Evolutionary conservation across 2,797 vertebrate species (phyloP).

Genomic region (Clarias pachynema): DNA sequence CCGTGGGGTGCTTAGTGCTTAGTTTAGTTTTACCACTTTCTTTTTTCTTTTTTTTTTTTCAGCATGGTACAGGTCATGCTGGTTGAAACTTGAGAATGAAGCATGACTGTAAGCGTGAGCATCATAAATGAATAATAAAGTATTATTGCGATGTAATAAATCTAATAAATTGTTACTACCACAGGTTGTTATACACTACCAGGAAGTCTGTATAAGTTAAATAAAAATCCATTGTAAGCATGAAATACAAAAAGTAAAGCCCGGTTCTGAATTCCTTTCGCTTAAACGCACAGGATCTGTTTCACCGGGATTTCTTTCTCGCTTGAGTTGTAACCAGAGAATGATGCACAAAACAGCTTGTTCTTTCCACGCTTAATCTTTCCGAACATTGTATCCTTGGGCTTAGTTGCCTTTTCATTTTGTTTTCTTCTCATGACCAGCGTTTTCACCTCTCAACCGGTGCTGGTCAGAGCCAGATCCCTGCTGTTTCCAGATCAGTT

Average conservation of each 20-base stretch:
- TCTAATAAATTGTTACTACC: slow-evolving; percentile 21
- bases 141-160: slow-evolving; percentile 33
- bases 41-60: slow-evolving; percentile 14
- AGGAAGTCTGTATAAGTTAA: neutral
- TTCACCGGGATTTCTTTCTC: slow-evolving; percentile 5
- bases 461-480: slow-evolving; percentile 71
- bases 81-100: slow-evolving; percentile 30
- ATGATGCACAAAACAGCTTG: slow-evolving; percentile 38
- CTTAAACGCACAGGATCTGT: slow-evolving; percentile 1
- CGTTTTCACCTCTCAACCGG: slow-evolving; percentile 54
- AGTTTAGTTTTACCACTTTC: neutral
- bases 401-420: slow-evolving; percentile 65
- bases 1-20: neutral
- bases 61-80: neutral
- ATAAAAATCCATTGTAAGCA: neutral
- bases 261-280: no score
- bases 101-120: neutral
- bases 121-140: slow-evolving; percentile 27
- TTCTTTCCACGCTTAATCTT: slow-evolving; percentile 27
- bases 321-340: slow-evolving; percentile 22
- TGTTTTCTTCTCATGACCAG: slow-evolving; percentile 72
- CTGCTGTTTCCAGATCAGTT: slow-evolving; percentile 76
- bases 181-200: neutral
- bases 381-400: slow-evolving; percentile 67
- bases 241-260: neutral